These are phyloP conservation scores for Sicus ferrugineus DNA, from an alignment of 2,888 invertebrate genomes.

Conservation along the genomic window DNA sequence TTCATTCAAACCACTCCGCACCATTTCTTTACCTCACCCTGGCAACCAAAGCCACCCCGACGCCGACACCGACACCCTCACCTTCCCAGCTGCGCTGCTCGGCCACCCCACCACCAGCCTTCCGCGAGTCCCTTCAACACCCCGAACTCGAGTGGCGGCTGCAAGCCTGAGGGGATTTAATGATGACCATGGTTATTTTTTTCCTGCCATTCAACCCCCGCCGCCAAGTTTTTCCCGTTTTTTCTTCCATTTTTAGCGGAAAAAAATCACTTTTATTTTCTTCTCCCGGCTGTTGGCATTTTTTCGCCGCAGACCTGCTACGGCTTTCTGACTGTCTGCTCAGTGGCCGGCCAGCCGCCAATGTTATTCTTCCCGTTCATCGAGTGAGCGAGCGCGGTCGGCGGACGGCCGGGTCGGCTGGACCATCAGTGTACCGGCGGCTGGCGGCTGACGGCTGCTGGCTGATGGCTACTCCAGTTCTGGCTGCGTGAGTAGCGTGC, in stretches of 20 bases:
- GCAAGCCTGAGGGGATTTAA: constrained; percentile 29
- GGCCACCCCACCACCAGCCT: neutral
- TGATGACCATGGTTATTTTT: constrained; percentile 33
- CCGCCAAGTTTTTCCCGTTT: neutral
- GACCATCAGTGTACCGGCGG: neutral
- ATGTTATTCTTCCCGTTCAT: constrained; percentile 41
- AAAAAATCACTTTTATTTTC: constrained; percentile 27
- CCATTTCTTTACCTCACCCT: neutral
- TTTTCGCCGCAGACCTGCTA: constrained; percentile 51
- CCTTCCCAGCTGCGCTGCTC: neutral
- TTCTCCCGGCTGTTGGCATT: constrained; percentile 37
- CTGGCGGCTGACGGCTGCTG: neutral
- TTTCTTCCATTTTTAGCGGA: neutral
- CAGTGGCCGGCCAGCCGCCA: constrained; percentile 58
- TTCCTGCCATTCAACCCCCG: neutral
- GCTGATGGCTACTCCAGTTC: neutral
- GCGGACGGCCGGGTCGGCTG: too few species aligned
- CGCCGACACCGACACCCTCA: neutral
- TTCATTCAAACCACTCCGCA: too few species aligned
- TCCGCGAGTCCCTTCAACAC: neutral
- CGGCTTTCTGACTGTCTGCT: constrained; percentile 63
- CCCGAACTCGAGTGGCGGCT: neutral
- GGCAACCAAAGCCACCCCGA: neutral
- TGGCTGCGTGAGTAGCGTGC: neutral
- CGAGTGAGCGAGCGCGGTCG: neutral